A percentile compares a stretch with the other conserved stretches of the same genome.
These are phyloP conservation scores for Scyliorhinus canicula DNA, from an alignment of 2,797 vertebrate genomes.

Conservation along the genomic window DNA sequence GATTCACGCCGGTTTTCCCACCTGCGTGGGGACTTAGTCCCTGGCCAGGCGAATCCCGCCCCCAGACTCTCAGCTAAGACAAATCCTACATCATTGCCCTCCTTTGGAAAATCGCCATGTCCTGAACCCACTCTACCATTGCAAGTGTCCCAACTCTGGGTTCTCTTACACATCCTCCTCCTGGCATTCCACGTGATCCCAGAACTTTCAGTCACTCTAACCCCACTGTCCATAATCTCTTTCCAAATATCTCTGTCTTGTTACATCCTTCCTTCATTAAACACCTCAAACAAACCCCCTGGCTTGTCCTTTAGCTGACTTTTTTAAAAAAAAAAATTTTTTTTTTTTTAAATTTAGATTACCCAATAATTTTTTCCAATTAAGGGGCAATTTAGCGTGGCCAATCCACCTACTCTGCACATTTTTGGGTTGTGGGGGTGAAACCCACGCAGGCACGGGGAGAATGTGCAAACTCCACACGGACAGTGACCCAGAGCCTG, in stretches of 20 bases:
- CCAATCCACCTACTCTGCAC: too few species aligned
- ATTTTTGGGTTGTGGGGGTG: too few species aligned
- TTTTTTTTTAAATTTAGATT: too few species aligned
- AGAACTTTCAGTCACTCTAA: neutral
- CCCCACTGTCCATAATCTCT: neutral
- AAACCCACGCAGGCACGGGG: too few species aligned
- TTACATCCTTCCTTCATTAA: neutral
- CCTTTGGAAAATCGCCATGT: neutral
- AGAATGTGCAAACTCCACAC: too few species aligned
- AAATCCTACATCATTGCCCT: neutral
- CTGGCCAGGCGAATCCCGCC: too few species aligned
- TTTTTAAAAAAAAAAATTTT: too few species aligned
- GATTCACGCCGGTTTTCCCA: too few species aligned
- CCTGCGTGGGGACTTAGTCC: too few species aligned
- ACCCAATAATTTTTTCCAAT: too few species aligned
- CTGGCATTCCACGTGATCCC: neutral
- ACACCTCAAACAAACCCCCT: neutral
- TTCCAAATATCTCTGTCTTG: neutral
- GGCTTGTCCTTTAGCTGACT: neutral
- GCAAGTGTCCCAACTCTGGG: neutral
- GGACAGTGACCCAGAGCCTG: too few species aligned
- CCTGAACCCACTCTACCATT: neutral
- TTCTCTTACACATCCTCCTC: neutral
- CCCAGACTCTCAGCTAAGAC: neutral
- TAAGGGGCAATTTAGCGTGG: too few species aligned